Percentiles rank a stretch among this genome's conserved stretches.
These are phyloP conservation scores for Narcine bancroftii DNA, from an alignment of 2,113 vertebrate species.

Conservation along the genomic window DNA sequence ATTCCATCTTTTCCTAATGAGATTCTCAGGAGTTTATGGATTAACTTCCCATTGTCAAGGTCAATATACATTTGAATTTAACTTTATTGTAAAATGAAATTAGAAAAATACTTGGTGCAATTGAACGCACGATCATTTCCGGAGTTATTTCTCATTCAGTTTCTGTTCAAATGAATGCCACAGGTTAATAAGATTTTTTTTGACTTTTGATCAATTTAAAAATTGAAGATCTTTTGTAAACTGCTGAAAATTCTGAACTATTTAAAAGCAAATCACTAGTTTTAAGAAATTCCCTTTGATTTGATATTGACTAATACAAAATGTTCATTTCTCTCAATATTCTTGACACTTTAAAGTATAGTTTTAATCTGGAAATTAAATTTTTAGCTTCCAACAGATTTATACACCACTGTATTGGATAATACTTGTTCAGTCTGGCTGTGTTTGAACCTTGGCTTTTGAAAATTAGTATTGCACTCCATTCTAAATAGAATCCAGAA, in stretches of 20 bases:
- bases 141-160: not conserved
- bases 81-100: too few relatives aligned
- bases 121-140: not conserved
- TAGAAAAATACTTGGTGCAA: not conserved
- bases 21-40: not conserved
- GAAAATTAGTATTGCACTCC: not conserved
- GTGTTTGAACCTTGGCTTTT: not conserved
- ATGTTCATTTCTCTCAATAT: not conserved
- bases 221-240: not conserved
- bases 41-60: not conserved
- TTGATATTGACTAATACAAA: not conserved
- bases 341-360: not conserved
- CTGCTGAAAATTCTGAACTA: not conserved
- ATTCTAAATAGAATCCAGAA: not conserved
- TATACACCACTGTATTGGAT: not conserved
- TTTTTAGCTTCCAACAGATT: not conserved
- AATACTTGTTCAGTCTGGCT: not conserved
- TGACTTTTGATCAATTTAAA: not conserved
- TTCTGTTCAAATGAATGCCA: not conserved
- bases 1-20: not conserved
- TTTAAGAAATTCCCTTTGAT: not conserved
- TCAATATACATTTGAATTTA: not conserved
- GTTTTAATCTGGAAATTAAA: not conserved
- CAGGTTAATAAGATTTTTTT: not conserved
- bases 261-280: not conserved